A percentile compares a stretch with the other conserved stretches of the same genome.
Conservation (phyloP, 2,888 invertebrate species). For the Petrolisthes manimaculis region DNA sequence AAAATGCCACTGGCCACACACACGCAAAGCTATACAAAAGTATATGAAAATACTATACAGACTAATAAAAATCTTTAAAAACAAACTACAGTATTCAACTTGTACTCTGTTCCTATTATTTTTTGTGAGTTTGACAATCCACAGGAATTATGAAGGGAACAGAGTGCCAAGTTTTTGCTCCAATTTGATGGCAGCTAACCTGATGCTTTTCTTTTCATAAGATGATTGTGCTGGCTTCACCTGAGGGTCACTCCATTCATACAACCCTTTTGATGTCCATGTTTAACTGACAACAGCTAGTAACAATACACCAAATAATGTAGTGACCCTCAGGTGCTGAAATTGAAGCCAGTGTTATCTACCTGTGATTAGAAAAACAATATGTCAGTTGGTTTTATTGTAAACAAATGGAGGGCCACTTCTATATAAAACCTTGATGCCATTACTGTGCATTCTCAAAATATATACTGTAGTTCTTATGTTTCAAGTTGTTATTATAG, state of each 20-base stretch:
- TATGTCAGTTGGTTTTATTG: no score
- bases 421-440: not conserved
- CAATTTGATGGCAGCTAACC: not conserved
- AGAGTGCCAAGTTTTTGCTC: not conserved
- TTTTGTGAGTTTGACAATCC: conserved; percentile 27
- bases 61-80: conserved; percentile 44
- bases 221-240: not conserved
- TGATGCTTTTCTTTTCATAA: not conserved
- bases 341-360: no score
- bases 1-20: conserved; percentile 46
- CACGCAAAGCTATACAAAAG: conserved; percentile 51
- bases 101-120: conserved; percentile 20
- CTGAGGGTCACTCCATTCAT: no score
- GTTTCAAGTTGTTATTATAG: not conserved
- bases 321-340: no score
- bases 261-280: no score
- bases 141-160: not conserved
- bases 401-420: no score
- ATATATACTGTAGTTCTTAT: conserved; percentile 3
- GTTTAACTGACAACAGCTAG: no score
- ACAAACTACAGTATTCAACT: conserved; percentile 54
- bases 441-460: not conserved
- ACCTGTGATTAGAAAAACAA: no score
- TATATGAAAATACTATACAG: conserved; percentile 57
- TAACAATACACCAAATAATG: no score